These are phyloP conservation scores for Lottia scabra DNA, from an alignment of 2,888 invertebrate species.

Conservation along the genomic window DNA sequence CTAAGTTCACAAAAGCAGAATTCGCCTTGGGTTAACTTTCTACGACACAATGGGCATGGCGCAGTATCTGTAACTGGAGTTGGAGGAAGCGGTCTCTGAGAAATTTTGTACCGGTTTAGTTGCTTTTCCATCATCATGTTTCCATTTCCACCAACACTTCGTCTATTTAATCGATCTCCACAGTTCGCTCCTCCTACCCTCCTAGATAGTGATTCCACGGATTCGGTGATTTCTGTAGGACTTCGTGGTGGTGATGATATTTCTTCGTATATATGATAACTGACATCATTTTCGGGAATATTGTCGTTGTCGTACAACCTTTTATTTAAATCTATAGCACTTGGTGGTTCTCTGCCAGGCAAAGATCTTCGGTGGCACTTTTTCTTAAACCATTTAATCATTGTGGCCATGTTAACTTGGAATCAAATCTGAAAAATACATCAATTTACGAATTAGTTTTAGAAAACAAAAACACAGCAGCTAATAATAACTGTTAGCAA, in stretches of 20 bases:
- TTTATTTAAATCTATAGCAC: neutral
- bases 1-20: neutral
- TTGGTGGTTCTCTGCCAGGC: neutral
- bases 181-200: neutral
- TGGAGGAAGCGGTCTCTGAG: neutral
- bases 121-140: neutral
- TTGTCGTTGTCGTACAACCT: neutral
- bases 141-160: neutral
- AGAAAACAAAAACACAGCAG: too few relatives aligned
- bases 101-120: neutral
- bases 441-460: too few relatives aligned
- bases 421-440: too few relatives aligned
- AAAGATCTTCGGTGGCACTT: neutral
- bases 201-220: neutral
- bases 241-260: neutral
- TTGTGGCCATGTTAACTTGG: neutral
- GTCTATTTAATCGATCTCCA: neutral
- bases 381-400: constrained; percentile 1
- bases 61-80: neutral
- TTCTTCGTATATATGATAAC: constrained; percentile 1
- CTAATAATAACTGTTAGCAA: too few relatives aligned
- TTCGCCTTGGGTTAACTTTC: neutral
- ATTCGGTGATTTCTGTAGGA: neutral
- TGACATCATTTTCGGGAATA: neutral
- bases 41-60: neutral